Evolutionary conservation across 2,888 invertebrate genomes (phyloP), one percentile per base, ranked within the genome.

Genomic region (Mycogona germanica): DNA sequence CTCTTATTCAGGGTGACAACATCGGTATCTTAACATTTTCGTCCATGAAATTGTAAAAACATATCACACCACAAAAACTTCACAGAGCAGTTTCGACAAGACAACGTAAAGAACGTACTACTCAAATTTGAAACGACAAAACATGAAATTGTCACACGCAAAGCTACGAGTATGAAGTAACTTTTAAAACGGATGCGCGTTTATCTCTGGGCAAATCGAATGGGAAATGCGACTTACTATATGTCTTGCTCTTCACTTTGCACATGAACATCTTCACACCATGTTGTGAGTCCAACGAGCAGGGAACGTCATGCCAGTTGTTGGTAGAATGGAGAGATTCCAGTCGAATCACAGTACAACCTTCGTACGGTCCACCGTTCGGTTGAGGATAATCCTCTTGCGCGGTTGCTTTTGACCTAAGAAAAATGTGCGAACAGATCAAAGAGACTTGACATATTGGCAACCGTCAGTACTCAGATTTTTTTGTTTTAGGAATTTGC

Each of bases 301-400:
- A 66, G 0, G 66, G 65, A 17, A 66, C 61, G 57, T 66, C 66
- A 44, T 66, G 63, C 66, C 66, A 66, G 55, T 63, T 63, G 19
- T 61, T 61, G 1, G 64, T 66, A 1, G 64, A 63, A 35, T 64
- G 62, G 44, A 63, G 59, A 35, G 61, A 64, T 44, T 61, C 61
- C 32, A 65, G 59, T 25, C 61, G 52, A 4, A 66, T 56, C 44
- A 65, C 61, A 5, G 65, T 64, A 53, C 66, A 66, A 32, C 64
- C 63, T 57, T 66, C 66, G 32, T 63, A 64, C 17, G 61, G 62
- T 9, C 64, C 63, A 21, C 66, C 66, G 50, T 66, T 63, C 2
- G 66, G 66, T 58, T 66, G 63, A 28, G 61, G 57, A 7, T 53
- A 54, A 40, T 54, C 49, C 25, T 54, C 54, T 37, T 49, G 48